phyloP scores from a whole-genome alignment of 2,888 invertebrate genomes.

The Conus canariensis region DNA sequence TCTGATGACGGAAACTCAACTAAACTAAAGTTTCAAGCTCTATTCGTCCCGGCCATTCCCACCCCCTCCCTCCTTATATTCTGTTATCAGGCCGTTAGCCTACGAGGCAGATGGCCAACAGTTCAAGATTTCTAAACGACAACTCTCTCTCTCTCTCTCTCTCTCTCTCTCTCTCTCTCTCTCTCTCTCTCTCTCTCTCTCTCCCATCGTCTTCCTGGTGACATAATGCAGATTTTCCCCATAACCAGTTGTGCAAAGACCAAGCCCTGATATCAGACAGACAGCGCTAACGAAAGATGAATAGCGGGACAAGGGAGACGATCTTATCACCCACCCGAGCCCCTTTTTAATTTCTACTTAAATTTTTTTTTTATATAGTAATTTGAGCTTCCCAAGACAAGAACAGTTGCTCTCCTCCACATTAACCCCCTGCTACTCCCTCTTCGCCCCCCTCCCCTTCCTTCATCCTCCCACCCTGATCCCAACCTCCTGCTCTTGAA shows the following conservation, averaged over 20 bases:
- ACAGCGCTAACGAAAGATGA: conserved; percentile 54
- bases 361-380: conserved; percentile 37
- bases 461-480: too few relatives aligned
- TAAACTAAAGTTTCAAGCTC: too few relatives aligned
- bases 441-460: too few relatives aligned
- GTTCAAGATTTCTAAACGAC: not conserved
- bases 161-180: not conserved
- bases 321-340: conserved; percentile 25
- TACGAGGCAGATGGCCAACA: too few relatives aligned
- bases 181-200: conserved; percentile 3
- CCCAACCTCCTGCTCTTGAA: not conserved
- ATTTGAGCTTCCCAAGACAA: conserved; percentile 48
- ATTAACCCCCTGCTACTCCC: too few relatives aligned
- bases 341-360: too few relatives aligned
- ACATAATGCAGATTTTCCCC: conserved; percentile 37
- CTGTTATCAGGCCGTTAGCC: not conserved
- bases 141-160: conserved; percentile 3
- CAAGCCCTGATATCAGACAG: conserved; percentile 48
- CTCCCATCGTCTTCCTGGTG: conserved; percentile 6
- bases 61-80: too few relatives aligned
- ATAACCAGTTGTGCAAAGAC: conserved; percentile 41
- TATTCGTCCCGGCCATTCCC: not conserved
- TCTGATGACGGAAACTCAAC: too few relatives aligned
- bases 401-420: conserved; percentile 36
- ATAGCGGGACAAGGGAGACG: conserved; percentile 43